phyloP scores from a whole-genome alignment of 2,113 vertebrate species.

The Hystrix brachyura region DNA sequence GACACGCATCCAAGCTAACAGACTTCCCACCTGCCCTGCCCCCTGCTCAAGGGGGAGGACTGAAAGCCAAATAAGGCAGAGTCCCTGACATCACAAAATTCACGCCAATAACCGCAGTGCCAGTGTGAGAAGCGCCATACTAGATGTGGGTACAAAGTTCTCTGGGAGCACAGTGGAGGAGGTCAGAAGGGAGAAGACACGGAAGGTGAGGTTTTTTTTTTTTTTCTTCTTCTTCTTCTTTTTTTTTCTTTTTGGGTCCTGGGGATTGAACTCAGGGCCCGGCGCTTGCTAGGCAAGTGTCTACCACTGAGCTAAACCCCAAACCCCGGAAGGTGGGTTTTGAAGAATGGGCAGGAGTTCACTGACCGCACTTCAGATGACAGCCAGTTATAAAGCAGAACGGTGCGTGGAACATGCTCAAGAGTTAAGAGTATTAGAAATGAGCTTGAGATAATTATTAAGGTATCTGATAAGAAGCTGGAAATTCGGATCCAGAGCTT shows the following conservation, averaged over 20 bases:
- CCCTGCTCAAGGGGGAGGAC: neutral
- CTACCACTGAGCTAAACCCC: too few relatives aligned
- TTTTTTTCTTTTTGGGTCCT: too few relatives aligned
- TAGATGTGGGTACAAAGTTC: too few relatives aligned
- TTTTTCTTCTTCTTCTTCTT: too few relatives aligned
- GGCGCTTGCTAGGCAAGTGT: too few relatives aligned
- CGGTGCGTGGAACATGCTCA: fast-evolving
- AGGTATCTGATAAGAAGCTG: neutral
- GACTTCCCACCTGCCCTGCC: neutral
- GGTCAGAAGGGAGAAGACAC: neutral
- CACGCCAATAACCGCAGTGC: neutral
- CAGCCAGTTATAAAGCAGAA: neutral
- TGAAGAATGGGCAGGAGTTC: neutral
- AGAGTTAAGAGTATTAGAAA: neutral
- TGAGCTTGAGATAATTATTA: neutral
- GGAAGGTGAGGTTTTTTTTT: neutral
- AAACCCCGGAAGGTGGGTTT: neutral
- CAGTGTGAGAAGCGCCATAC: fast-evolving
- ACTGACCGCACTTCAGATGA: neutral
- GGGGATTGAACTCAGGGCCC: too few relatives aligned
- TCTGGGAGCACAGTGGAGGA: neutral
- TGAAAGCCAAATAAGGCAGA: neutral
- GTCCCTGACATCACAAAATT: neutral
- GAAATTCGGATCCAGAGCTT: neutral
- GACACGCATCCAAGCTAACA: neutral